A percentile compares a stretch with the other conserved stretches of the same genome.
These are phyloP conservation scores for Lerema accius DNA, from an alignment of 1,140 invertebrate species.

Conservation along the genomic window DNA sequence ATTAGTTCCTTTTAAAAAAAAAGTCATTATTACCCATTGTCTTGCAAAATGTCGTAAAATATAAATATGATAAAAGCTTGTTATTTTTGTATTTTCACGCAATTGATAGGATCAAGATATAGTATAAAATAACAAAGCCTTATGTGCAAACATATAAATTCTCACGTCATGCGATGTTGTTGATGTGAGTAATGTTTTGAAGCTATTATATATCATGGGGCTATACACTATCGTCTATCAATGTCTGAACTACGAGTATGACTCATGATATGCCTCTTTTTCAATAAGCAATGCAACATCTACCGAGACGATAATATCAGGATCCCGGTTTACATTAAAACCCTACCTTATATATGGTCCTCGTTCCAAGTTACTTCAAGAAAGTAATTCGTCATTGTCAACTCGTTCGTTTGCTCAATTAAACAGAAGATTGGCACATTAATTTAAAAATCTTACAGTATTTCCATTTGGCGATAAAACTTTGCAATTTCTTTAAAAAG, in stretches of 20 bases:
- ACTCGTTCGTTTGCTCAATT: conserved; percentile 60
- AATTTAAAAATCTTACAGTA: conserved; percentile 28
- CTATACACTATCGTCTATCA: conserved; percentile 30
- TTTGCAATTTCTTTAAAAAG: no score
- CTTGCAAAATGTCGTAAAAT: no score
- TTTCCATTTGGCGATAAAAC: conserved; percentile 22
- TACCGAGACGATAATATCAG: conserved; percentile 28
- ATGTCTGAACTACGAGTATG: conserved; percentile 29
- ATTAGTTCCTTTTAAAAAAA: no score
- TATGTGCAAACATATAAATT: neutral
- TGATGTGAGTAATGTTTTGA: conserved; percentile 6
- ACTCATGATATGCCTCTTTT: conserved; percentile 23
- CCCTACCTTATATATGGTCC: conserved; percentile 19
- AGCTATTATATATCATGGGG: conserved; percentile 17
- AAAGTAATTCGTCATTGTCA: conserved; percentile 76
- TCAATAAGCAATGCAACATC: conserved; percentile 27
- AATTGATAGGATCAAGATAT: no score
- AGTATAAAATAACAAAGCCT: no score
- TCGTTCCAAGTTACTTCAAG: conserved; percentile 47
- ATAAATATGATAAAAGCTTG: no score
- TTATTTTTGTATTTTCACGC: no score
- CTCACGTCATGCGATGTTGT: conserved; percentile 4
- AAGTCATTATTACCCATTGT: no score
- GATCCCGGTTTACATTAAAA: conserved; percentile 36
- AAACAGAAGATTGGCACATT: conserved; percentile 45